Conservation (phyloP, 1,140 invertebrate genomes). For the Bombus fervidus region DNA sequence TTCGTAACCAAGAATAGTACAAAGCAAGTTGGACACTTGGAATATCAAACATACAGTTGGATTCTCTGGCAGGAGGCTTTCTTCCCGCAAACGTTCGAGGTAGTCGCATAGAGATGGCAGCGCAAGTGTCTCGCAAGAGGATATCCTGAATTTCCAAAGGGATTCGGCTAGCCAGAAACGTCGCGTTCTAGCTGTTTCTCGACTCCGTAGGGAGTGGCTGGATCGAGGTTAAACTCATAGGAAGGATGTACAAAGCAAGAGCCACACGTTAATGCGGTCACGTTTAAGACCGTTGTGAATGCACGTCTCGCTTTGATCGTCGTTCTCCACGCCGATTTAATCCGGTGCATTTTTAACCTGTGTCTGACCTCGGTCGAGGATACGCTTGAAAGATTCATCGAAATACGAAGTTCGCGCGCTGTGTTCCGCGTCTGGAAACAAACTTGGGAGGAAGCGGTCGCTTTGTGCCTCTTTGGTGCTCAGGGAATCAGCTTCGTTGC, state of each 20-base stretch:
- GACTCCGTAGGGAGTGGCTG: neutral
- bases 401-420: neutral
- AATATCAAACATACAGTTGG: constrained; percentile 5
- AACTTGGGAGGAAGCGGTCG: neutral
- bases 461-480: no score
- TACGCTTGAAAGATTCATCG: neutral
- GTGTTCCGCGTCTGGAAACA: neutral
- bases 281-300: constrained; percentile 13
- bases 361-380: no score
- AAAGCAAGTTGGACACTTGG: neutral
- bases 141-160: constrained; percentile 70
- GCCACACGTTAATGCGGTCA: constrained; percentile 58
- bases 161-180: constrained; percentile 66
- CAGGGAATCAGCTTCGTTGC: constrained; percentile 7
- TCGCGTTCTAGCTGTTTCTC: constrained; percentile 49
- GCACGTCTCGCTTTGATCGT: constrained; percentile 43
- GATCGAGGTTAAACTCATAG: constrained; percentile 44
- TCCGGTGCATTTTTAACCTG: constrained; percentile 21
- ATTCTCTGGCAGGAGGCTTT: constrained; percentile 45
- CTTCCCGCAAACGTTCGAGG: constrained; percentile 55
- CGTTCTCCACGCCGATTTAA: constrained; percentile 22
- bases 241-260: constrained; percentile 41
- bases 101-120: constrained; percentile 58
- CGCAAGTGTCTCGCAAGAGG: constrained; percentile 58
- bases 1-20: neutral